phyloP scores from a whole-genome alignment of 1,140 invertebrate genomes.

The Zaprionus camerounensis region DNA sequence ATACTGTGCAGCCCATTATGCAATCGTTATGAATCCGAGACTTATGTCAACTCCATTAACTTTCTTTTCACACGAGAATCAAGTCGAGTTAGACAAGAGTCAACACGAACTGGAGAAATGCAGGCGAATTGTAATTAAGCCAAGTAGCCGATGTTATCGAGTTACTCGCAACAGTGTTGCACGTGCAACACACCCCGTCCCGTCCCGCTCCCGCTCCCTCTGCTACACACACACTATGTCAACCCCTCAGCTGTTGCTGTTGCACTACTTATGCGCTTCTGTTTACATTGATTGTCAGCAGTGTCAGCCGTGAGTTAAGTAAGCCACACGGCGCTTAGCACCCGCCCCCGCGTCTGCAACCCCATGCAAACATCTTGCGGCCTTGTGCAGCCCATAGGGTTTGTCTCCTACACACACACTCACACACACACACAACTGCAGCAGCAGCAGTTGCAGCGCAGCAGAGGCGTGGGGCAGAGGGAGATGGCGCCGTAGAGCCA shows the following conservation, averaged over 20 bases:
- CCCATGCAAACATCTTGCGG: constrained; percentile 30
- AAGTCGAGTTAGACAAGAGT: constrained; percentile 59
- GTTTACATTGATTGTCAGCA: constrained; percentile 79
- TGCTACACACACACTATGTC: background rate
- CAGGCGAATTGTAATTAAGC: constrained; percentile 78
- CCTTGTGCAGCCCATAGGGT: constrained; percentile 41
- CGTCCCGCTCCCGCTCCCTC: background rate
- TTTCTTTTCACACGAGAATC: constrained; percentile 56
- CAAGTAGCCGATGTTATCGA: constrained; percentile 75
- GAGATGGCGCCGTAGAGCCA: background rate
- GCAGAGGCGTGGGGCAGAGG: background rate
- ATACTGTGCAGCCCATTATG: background rate
- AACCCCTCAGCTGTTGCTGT: constrained; percentile 26
- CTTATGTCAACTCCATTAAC: background rate
- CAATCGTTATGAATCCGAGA: background rate
- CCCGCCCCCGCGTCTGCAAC: constrained; percentile 16
- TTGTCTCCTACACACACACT: constrained; percentile 4
- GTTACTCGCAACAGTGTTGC: constrained; percentile 60
- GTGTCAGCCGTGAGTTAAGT: constrained; percentile 70
- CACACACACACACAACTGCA: constrained; percentile 1
- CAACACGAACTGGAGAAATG: constrained; percentile 49
- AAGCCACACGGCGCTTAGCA: constrained; percentile 60
- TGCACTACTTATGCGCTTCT: constrained; percentile 46
- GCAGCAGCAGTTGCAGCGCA: background rate
- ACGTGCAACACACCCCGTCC: constrained; percentile 29